Conservation (phyloP, 1,140 invertebrate species). For the Penaeus japonicus region DNA sequence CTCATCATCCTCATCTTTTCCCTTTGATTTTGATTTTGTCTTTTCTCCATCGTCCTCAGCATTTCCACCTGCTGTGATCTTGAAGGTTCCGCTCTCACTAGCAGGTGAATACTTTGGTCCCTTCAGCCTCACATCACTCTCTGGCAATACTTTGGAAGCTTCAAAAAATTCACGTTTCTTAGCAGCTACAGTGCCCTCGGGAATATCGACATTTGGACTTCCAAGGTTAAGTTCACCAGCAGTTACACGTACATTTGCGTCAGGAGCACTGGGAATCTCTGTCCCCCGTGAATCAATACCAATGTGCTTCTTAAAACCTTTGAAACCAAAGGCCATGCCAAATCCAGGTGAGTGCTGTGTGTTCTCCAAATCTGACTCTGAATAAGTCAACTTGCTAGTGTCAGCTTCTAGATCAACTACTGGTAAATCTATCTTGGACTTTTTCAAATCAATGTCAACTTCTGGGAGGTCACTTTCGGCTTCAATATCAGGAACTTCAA, state of each 20-base stretch:
- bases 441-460: constrained; percentile 46
- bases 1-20: constrained; percentile 45
- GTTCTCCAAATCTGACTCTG: constrained; percentile 2
- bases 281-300: constrained; percentile 17
- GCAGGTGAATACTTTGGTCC: not conserved
- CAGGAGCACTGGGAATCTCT: not conserved
- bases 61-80: not conserved
- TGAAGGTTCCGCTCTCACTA: not conserved
- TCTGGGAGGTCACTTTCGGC: constrained; percentile 44
- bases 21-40: constrained; percentile 7
- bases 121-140: not conserved
- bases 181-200: constrained; percentile 16
- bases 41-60: constrained; percentile 19
- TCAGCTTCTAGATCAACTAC: constrained; percentile 15
- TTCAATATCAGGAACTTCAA: constrained; percentile 14
- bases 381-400: not conserved
- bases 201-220: not conserved
- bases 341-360: constrained; percentile 32
- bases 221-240: not conserved
- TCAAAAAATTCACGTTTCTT: constrained; percentile 2
- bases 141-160: not conserved
- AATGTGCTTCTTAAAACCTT: constrained; percentile 52
- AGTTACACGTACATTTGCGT: not conserved
- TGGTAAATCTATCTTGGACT: constrained; percentile 36
- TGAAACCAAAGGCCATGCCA: constrained; percentile 48